These are phyloP conservation scores for Noctilio leporinus DNA, from an alignment of 2,113 vertebrate species.

Conservation along the genomic window DNA sequence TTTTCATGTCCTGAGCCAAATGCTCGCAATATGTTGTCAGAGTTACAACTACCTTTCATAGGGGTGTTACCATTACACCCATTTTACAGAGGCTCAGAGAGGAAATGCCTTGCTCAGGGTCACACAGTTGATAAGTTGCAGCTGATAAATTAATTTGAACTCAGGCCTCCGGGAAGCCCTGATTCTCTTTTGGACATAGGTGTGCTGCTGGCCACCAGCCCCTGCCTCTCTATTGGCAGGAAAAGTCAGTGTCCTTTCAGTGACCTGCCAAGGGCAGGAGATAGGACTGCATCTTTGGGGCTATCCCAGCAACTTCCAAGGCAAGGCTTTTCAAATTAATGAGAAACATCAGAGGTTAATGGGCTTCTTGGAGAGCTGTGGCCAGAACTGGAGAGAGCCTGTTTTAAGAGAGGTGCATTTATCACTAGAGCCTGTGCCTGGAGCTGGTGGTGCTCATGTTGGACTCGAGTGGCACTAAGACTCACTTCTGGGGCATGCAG, in stretches of 20 bases:
- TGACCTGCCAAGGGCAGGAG: not conserved
- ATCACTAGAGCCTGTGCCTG: not conserved
- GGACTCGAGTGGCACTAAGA: not conserved
- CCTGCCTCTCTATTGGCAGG: not conserved
- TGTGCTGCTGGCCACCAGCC: not conserved
- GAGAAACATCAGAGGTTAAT: not conserved
- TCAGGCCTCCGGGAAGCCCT: not conserved
- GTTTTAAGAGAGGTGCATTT: not conserved
- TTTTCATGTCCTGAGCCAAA: not conserved
- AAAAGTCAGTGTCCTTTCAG: not conserved
- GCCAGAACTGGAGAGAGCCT: not conserved
- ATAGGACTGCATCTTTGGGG: not conserved
- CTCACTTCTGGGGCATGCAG: not conserved
- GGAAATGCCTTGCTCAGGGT: not conserved
- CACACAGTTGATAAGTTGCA: not conserved
- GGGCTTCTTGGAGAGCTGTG: not conserved
- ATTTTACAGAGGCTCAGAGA: not conserved
- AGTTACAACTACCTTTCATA: not conserved
- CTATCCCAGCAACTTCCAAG: not conserved
- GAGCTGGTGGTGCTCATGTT: not conserved
- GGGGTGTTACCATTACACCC: not conserved
- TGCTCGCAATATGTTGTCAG: not conserved
- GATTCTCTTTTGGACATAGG: not conserved
- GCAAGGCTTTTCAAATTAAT: not conserved
- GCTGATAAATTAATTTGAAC: slow-evolving; percentile 1